Evolutionary conservation across 2,888 invertebrate species (phyloP).

Genomic region (Pristionchus arcanus): DNA sequence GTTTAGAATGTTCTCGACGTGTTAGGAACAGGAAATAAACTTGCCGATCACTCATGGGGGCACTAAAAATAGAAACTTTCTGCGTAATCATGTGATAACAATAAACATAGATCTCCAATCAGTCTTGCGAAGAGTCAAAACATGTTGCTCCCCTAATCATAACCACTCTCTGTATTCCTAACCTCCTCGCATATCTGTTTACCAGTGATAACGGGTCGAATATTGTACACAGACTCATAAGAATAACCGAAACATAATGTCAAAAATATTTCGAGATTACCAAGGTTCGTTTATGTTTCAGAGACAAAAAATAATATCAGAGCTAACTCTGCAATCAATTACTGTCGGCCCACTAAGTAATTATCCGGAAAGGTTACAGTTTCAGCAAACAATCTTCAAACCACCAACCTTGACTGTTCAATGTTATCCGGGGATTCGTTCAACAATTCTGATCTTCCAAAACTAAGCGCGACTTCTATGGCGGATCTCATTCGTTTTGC

Average conservation of each 20-base stretch:
- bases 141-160: neutral
- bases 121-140: neutral
- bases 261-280: neutral
- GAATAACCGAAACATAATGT: neutral
- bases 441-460: neutral
- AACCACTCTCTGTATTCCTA: neutral
- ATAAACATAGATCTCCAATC: neutral
- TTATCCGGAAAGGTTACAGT: neutral
- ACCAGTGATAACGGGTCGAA: neutral
- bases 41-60: neutral
- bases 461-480: conserved; percentile 1
- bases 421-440: neutral
- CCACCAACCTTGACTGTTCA: neutral
- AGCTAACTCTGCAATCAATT: neutral
- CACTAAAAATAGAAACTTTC: neutral
- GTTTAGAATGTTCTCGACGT: neutral
- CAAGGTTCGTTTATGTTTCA: neutral
- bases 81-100: neutral
- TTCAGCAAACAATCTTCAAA: neutral
- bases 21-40: neutral
- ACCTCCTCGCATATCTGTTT: neutral
- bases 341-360: neutral
- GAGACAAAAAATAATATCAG: neutral
- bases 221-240: neutral
- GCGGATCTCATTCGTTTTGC: neutral